Evolutionary conservation across 2,113 vertebrate genomes (phyloP), one percentile per base, ranked within the genome.

Genomic region (Trinectes maculatus): DNA sequence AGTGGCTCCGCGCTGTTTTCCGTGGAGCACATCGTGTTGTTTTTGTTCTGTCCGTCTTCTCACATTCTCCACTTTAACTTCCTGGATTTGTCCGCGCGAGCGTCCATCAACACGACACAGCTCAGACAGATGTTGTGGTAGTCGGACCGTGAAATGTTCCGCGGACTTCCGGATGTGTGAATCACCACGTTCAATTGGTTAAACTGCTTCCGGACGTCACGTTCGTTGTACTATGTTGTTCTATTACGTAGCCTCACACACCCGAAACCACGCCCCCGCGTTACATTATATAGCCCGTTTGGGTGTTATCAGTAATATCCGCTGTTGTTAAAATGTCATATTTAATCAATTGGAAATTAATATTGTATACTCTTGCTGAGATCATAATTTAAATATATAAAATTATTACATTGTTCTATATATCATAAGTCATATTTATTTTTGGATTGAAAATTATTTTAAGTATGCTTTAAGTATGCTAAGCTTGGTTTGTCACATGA

Each of bases 1-100:
- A 52, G 72, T 0, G 61, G 74, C 73, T 77, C 86, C 68, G 70
- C 46, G 75, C 63, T 84, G 59, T 68, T 83, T 52, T 63, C 67
- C 21, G 64, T 77, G 56, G 90, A 89, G 85, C 87, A 91, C 89
- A 90, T 90, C 26, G 53, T 78, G 25, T 29, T 10, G 10, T 26
- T 7, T 5, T 36, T 7, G 3, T 7, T 53, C 11, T 9, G n/a
- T n/a, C n/a, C n/a, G n/a, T n/a, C n/a, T 40, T 7, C 54, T 85
- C 66, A 74, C 87, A 86, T 88, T 69, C 48, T 83, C 37, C 57
- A 25, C 33, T 12, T 60, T 39, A 39, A 46, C 56, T 61, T 79
- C 73, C 69, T 66, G 67, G 28, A 6, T 9, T 1, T 1, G 59
- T 77, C 44, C 16, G 44, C 1, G 4, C 1, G 3, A 11, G 2